A percentile compares a stretch with the other conserved stretches of the same genome.
phyloP scores from a whole-genome alignment of 2,888 invertebrate genomes.

The Lucinisca nassula region DNA sequence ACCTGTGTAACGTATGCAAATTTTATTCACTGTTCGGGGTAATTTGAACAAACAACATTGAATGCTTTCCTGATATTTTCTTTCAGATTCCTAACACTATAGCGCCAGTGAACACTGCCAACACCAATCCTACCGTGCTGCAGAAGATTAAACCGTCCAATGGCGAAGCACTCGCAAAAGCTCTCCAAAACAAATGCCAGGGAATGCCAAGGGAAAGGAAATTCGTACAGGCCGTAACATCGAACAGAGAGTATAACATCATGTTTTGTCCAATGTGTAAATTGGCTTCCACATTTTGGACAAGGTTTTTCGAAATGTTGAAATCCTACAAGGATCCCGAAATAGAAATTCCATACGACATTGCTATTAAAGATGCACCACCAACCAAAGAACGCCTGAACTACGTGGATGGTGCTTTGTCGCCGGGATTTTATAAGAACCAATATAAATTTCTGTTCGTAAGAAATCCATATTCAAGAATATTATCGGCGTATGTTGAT shows the following conservation, averaged over 20 bases:
- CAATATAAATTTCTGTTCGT: conserved; percentile 73
- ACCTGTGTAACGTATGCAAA: too few species aligned
- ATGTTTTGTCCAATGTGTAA: conserved; percentile 67
- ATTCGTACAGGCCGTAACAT: neutral
- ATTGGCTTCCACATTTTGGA: conserved; percentile 66
- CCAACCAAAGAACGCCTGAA: conserved; percentile 44
- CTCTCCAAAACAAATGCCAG: neutral
- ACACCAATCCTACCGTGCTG: neutral
- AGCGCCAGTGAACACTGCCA: too few species aligned
- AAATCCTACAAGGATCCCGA: neutral
- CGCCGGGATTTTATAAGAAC: neutral
- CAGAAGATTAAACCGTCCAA: neutral
- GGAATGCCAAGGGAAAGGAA: neutral
- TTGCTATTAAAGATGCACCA: conserved; percentile 48
- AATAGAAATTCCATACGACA: conserved; percentile 50
- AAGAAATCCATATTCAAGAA: conserved; percentile 73
- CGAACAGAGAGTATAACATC: conserved; percentile 46
- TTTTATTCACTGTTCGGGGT: too few species aligned
- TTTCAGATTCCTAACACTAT: too few species aligned
- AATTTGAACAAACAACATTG: too few species aligned
- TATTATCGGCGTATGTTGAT: conserved; percentile 76
- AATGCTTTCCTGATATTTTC: too few species aligned
- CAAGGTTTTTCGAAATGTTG: conserved; percentile 57
- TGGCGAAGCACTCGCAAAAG: neutral
- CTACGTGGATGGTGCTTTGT: neutral